Evolutionary conservation across 2,888 invertebrate genomes (phyloP), one percentile per base, ranked within the genome.

Genomic region (Melanchra persicariae): DNA sequence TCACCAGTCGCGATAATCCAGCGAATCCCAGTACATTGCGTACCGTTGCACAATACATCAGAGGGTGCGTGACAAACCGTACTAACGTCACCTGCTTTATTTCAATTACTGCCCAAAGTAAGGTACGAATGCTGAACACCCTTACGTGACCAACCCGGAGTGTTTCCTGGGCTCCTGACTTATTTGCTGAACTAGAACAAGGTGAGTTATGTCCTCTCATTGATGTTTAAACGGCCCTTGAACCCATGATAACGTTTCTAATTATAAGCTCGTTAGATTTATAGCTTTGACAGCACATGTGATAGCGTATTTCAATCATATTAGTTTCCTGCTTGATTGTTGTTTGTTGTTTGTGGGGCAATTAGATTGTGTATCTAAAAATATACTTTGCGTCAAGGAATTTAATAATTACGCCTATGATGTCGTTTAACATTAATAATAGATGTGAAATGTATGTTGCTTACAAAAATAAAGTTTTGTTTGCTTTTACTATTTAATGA

Each of bases 71-170:
- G 92, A 89, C 91, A 85, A 82, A 77, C 58, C 70, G 85, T 87
- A 89, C 86, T 92, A 91, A 91, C 83, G 89, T 87, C 89, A 89
- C 88, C 87, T 87, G 88, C 85, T 91, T 92, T 90, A 92, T 93
- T 91, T 92, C 92, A 92, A 93, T 93, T 92, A 92, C 87, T 87
- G 83, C 87, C 85, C 74, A 72, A 87, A 87, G 78, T 85, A 85
- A 88, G 85, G 81, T 82, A 84, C 80, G 66, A 80, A 74, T 68
- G 70, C 59, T 66, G 82, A 87, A 86, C 79, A 77, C 83, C 84
- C 78, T 89, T 84, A 89, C 89, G 90, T 90, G 89, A 87, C 89
- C 82, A 62, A 65, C 54, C 58, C 77, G 26, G 65, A 79, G 73
- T 70, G 79, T 86, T 87, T 57, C 69, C 65, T 65, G 58, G 69